Percentiles rank a stretch among this genome's conserved stretches.
These are phyloP conservation scores for Micromesistius poutassou DNA, from an alignment of 2,797 vertebrate genomes.

Conservation along the genomic window DNA sequence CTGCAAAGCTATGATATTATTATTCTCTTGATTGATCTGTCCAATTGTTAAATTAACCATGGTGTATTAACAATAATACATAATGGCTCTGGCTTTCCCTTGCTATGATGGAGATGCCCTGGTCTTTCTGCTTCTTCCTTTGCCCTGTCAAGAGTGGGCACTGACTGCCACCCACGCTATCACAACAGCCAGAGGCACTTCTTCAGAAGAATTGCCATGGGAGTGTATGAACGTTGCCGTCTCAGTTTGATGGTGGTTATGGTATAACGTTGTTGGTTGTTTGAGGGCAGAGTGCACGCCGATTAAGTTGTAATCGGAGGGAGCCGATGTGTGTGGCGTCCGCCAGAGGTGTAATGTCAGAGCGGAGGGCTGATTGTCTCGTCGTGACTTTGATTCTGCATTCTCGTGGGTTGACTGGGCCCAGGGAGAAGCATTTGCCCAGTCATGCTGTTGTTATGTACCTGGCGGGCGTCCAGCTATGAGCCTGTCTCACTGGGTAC, in stretches of 20 bases:
- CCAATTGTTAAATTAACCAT: neutral
- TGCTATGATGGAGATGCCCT: neutral
- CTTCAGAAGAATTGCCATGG: neutral
- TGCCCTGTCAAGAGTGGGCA: neutral
- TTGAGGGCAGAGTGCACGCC: no score
- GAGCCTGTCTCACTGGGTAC: neutral
- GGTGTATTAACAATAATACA: neutral
- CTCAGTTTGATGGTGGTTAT: neutral
- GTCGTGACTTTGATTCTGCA: neutral
- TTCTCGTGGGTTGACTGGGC: neutral
- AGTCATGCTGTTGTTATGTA: neutral
- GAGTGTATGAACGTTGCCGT: neutral
- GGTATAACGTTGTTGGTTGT: neutral
- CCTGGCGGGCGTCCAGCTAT: neutral
- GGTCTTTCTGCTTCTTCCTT: neutral
- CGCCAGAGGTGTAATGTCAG: neutral
- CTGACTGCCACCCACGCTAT: neutral
- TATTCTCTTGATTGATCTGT: neutral
- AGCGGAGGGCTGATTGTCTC: neutral
- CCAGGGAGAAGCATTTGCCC: conserved; percentile 2
- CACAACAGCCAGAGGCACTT: neutral
- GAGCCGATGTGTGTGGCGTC: neutral
- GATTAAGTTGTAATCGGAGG: no score
- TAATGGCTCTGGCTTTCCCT: neutral
- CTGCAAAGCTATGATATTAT: neutral